A percentile compares a stretch with the other conserved stretches of the same genome.
Evolutionary conservation across 2,797 vertebrate genomes (phyloP).

Genomic region (Lepilemur ruficaudatus): DNA sequence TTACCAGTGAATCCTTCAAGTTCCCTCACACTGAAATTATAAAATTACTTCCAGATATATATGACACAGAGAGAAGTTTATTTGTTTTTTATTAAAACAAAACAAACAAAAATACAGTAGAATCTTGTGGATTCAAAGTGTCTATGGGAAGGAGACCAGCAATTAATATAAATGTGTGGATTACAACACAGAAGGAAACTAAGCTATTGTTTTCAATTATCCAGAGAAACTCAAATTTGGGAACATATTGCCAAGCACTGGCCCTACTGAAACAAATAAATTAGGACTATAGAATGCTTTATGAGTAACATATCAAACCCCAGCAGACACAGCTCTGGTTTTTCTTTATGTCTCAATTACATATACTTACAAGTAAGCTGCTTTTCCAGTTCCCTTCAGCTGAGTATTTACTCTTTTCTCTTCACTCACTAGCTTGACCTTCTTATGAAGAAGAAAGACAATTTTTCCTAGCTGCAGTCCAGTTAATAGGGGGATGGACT

Average conservation of each 20-base stretch:
- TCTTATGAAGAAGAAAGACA: background rate
- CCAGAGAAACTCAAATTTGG: conserved; percentile 11
- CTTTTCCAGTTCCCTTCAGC: background rate
- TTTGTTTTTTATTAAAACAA: background rate
- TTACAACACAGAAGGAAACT: conserved; percentile 1
- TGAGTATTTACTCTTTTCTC: background rate
- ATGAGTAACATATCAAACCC: background rate
- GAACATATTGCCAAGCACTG: background rate
- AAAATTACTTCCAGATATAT: background rate
- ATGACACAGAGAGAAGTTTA: background rate
- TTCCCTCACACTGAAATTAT: background rate
- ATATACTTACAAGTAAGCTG: background rate
- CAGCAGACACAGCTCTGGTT: background rate
- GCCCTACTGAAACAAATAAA: background rate
- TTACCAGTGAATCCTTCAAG: background rate
- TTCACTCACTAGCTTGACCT: background rate
- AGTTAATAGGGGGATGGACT: background rate
- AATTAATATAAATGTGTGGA: conserved; percentile 2
- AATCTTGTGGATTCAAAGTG: background rate
- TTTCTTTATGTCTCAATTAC: background rate
- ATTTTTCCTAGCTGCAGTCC: background rate
- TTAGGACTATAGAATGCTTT: background rate
- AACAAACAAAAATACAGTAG: background rate
- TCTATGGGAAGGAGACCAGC: background rate
- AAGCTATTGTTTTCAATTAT: background rate